phyloP scores from a whole-genome alignment of 1,140 invertebrate species.

The Bombus sibiricus region DNA sequence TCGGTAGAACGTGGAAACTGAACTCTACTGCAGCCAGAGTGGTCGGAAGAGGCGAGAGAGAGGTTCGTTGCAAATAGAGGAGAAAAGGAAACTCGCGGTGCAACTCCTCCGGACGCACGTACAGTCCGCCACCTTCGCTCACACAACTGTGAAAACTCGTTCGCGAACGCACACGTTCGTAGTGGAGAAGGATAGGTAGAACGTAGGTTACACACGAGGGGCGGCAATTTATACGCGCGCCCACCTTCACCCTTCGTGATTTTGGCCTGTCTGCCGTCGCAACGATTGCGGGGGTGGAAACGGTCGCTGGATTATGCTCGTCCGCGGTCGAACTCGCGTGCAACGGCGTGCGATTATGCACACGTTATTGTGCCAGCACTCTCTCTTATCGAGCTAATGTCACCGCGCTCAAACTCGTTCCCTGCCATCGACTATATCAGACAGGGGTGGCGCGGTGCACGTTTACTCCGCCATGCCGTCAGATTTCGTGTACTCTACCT shows the following conservation, averaged over 20 bases:
- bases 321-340: constrained; percentile 23
- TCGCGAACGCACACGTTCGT: constrained; percentile 24
- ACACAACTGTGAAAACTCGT: constrained; percentile 1
- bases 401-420: not conserved
- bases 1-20: constrained; percentile 67
- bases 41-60: not conserved
- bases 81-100: not conserved
- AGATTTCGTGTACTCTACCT: not conserved
- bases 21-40: constrained; percentile 41
- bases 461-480: not conserved
- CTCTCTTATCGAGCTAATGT: constrained; percentile 16
- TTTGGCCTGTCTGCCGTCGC: constrained; percentile 38
- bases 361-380: constrained; percentile 21
- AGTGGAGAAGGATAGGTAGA: not conserved
- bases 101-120: not conserved
- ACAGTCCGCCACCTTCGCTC: not conserved
- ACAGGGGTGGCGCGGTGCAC: not conserved
- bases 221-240: not conserved
- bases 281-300: constrained; percentile 47
- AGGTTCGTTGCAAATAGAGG: constrained; percentile 24
- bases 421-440: too few species aligned
- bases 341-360: constrained; percentile 30
- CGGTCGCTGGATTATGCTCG: constrained; percentile 22
- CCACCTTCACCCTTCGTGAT: constrained; percentile 34
- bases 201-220: not conserved